Evolutionary conservation across 2,797 vertebrate genomes (phyloP).

Genomic region (Streptopelia turtur): DNA sequence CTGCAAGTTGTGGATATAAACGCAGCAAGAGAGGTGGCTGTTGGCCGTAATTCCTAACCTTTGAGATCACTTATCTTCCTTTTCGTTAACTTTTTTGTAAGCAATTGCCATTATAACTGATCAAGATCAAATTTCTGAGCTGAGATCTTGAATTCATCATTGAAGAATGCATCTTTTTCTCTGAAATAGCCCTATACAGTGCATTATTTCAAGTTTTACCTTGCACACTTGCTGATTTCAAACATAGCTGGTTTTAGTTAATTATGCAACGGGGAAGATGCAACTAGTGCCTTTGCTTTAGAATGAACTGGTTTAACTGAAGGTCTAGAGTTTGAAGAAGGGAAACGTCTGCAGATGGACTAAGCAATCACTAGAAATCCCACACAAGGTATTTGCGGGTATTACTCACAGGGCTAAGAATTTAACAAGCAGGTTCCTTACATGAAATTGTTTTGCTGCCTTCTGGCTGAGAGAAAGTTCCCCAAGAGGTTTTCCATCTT

Average conservation of each 20-base stretch:
- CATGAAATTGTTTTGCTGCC: neutral
- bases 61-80: neutral
- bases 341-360: neutral
- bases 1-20: rapidly evolving
- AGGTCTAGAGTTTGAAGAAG: neutral
- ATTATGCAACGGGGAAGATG: neutral
- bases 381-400: neutral
- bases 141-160: neutral
- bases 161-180: neutral
- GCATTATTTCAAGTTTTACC: neutral
- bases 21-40: neutral
- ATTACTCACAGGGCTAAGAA: neutral
- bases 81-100: neutral
- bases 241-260: neutral
- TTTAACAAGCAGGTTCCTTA: neutral
- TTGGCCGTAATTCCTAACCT: neutral
- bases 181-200: neutral
- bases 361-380: neutral
- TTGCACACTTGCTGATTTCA: neutral
- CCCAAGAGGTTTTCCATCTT: neutral
- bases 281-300: neutral
- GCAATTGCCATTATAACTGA: neutral
- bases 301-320: neutral
- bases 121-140: neutral
- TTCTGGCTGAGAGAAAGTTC: neutral